These are phyloP conservation scores for Spatula clypeata DNA, from an alignment of 2,797 vertebrate species.

Conservation along the genomic window DNA sequence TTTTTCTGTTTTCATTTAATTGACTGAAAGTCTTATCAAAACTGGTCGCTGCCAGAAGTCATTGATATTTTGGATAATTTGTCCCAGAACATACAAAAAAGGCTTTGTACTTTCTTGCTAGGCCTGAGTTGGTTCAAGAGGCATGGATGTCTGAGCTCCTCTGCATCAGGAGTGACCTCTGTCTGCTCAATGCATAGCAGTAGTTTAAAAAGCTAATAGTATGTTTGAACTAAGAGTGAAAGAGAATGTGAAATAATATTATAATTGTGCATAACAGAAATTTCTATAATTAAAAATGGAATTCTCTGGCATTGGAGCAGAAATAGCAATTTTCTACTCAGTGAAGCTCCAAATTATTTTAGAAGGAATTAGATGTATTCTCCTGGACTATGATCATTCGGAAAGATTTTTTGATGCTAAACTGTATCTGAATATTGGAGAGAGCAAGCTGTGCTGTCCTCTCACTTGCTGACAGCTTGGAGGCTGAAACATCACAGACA, in stretches of 20 bases:
- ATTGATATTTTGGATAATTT: background rate
- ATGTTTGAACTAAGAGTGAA: conserved; percentile 39
- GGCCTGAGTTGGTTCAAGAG: background rate
- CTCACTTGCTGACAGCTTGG: conserved; percentile 17
- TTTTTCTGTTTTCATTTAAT: background rate
- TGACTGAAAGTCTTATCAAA: background rate
- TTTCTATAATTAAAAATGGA: conserved; percentile 72
- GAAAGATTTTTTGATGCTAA: conserved; percentile 50
- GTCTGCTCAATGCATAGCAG: background rate
- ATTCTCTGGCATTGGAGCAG: conserved; percentile 70
- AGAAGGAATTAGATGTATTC: conserved; percentile 59
- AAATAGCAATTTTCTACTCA: conserved; percentile 77
- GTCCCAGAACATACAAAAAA: background rate
- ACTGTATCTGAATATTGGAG: conserved; percentile 20
- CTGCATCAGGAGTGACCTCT: conserved; percentile 23
- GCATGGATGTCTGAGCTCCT: background rate
- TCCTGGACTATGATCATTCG: conserved; percentile 47
- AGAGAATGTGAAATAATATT: conserved; percentile 55
- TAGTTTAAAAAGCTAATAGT: conserved; percentile 52
- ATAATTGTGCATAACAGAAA: conserved; percentile 65
- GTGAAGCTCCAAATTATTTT: conserved; percentile 78
- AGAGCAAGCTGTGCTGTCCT: conserved; percentile 4
- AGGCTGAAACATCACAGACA: background rate
- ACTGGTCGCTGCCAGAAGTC: background rate
- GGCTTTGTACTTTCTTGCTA: background rate